A percentile compares a stretch with the other conserved stretches of the same genome.
Evolutionary conservation across 2,888 invertebrate species (phyloP).

Genomic region (Elegia similella): DNA sequence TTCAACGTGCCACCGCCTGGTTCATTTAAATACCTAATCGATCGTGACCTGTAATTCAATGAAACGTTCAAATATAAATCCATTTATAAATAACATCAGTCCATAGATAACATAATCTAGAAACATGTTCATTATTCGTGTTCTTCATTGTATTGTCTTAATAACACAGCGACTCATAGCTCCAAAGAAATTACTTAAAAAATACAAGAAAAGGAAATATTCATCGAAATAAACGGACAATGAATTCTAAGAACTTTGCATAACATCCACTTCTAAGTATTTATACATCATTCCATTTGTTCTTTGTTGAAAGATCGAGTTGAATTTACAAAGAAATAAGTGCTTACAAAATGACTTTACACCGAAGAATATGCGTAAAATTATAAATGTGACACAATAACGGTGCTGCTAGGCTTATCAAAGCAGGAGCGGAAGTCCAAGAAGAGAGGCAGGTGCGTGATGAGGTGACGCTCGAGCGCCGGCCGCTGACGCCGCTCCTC

Average conservation of each 20-base stretch:
- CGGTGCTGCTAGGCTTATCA: conserved; percentile 33
- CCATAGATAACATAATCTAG: neutral
- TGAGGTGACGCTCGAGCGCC: conserved; percentile 76
- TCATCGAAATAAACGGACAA: neutral
- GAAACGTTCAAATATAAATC: neutral
- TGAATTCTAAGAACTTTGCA: conserved; percentile 13
- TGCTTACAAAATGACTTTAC: conserved; percentile 14
- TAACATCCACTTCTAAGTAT: conserved; percentile 12
- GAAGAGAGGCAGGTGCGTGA: conserved; percentile 48
- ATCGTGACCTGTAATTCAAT: neutral
- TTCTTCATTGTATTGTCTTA: conserved; percentile 22
- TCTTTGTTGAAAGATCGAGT: neutral
- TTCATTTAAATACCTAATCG: neutral
- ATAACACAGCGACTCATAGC: conserved; percentile 13
- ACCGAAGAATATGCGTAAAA: conserved; percentile 29
- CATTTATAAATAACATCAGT: neutral
- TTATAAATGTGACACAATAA: conserved; percentile 39
- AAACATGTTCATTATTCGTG: no score
- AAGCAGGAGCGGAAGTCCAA: conserved; percentile 36
- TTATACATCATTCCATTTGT: neutral
- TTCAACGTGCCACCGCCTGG: neutral
- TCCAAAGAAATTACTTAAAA: neutral
- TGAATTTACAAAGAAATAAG: conserved; percentile 4
- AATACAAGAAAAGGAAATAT: neutral
- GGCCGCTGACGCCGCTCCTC: conserved; percentile 75